Percentiles rank a stretch among this genome's conserved stretches.
Evolutionary conservation across 2,797 vertebrate genomes (phyloP).

Genomic region (Hyperoplus immaculatus): DNA sequence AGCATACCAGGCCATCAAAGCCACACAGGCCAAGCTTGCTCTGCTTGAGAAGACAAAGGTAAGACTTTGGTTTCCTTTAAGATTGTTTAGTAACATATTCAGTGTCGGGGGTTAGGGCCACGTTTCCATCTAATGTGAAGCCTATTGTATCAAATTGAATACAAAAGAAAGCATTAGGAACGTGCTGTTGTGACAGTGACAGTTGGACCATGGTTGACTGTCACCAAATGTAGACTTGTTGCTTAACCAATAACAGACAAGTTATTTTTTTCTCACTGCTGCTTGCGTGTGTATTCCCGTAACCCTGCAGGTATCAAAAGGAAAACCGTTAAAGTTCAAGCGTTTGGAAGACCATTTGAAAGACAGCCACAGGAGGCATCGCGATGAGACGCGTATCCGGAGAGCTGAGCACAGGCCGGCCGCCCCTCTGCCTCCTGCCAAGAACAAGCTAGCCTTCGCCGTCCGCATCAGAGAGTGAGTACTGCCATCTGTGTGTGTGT

Average conservation of each 20-base stretch:
- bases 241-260: rapidly evolving
- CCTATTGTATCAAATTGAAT: too few species aligned
- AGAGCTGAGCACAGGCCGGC: conserved; percentile 82
- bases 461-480: conserved; percentile 91
- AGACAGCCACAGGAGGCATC: conserved; percentile 84
- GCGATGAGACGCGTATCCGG: conserved; percentile 86
- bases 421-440: conserved; percentile 73
- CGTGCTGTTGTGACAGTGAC: background rate
- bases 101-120: background rate
- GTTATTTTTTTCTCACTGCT: background rate
- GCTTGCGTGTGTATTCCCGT: background rate
- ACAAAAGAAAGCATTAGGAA: background rate
- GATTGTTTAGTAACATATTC: background rate
- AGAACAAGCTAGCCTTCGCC: conserved; percentile 89
- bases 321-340: conserved; percentile 90
- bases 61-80: background rate
- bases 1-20: conserved; percentile 94
- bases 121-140: too few species aligned
- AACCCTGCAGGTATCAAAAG: conserved; percentile 82
- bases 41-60: conserved; percentile 92
- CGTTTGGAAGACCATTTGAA: conserved; percentile 91
- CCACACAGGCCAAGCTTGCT: conserved; percentile 93
- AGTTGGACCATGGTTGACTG: background rate
- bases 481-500: background rate
- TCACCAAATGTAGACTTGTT: background rate